These are phyloP conservation scores for Halocynthia roretzi DNA, from an alignment of 23 tunicate genomes.

Conservation along the genomic window DNA sequence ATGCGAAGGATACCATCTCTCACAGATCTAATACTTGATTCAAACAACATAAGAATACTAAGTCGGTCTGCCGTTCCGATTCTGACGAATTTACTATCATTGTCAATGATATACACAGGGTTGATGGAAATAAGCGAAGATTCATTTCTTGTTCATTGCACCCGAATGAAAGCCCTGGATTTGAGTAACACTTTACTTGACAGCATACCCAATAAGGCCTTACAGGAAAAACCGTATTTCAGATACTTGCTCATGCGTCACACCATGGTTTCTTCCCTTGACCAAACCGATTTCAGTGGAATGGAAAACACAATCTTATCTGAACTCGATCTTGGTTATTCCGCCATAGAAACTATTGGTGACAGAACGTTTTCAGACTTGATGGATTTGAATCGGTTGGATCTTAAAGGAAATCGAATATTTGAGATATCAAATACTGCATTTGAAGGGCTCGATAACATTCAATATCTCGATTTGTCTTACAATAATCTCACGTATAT, in stretches of 20 bases:
- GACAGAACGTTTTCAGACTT: background rate
- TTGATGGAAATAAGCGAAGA: background rate
- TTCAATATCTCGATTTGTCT: conserved; percentile 11
- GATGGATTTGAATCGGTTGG: background rate
- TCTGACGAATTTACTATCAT: background rate
- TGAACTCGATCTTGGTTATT: background rate
- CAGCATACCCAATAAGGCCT: background rate
- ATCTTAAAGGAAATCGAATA: background rate
- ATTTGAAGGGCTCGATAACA: background rate
- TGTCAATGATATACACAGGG: background rate
- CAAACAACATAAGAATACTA: background rate
- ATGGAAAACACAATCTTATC: background rate
- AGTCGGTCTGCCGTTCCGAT: background rate
- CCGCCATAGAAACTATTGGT: background rate
- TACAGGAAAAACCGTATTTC: conserved; percentile 6
- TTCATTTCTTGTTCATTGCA: conserved; percentile 1
- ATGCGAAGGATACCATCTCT: conserved; percentile 6
- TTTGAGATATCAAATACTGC: background rate
- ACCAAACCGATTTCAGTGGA: background rate
- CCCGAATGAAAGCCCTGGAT: background rate
- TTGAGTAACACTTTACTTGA: background rate
- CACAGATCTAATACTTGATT: conserved; percentile 7
- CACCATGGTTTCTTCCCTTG: background rate
- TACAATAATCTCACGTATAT: conserved; percentile 4
- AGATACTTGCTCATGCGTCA: background rate